Evolutionary conservation across 1,140 invertebrate species (phyloP), one percentile per base, ranked within the genome.

Genomic region (Ruditapes philippinarum): DNA sequence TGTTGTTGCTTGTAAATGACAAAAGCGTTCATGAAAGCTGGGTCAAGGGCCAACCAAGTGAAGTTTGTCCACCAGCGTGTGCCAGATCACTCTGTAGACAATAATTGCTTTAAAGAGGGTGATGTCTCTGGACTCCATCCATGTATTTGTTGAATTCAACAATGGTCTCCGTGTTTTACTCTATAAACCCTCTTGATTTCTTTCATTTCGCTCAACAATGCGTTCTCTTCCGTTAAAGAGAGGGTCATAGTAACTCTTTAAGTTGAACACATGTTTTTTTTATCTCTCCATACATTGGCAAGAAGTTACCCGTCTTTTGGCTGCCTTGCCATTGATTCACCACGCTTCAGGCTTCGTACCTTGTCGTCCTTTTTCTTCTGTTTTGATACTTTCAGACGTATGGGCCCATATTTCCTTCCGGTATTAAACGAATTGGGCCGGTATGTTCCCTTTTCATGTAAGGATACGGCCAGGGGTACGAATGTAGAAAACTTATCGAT

Each of bases 341-440:
- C 45, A 49, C 19, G 60, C n/a, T 65, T 65, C 60, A 65, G 60
- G 60, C 60, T 65, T 25, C 60, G 60, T 11, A 65, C 60, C 60
- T n/a, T 65, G 60, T 65, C 60, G 60, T 65, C 60, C 60, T 65
- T 65, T 65, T 65, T 65, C 60, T 65, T 65, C 60, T 65, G 60
- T 65, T 65, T 65, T 33, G 60, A 65, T n/a, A 65, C 31, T 33
- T 65, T 65, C 60, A 65, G 60, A n/a, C n/a, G 9, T 65, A n/a
- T 65, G 60, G 60, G 60, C 60, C 60, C 9, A 65, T 65, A 65
- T 65, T 65, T 65, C n/a, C 60, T 65, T 65, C 60, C 60, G 22
- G 60, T 49, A 49, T 49, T 49, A 49, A 49, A 49, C 45, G 45
- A 49, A 49, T 19, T 19, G 45, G 45, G 19, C 45, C 7, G 45